Percentiles rank a stretch among this genome's conserved stretches.
Conservation (phyloP, 2,113 vertebrate genomes). For the Heliornis fulica region DNA sequence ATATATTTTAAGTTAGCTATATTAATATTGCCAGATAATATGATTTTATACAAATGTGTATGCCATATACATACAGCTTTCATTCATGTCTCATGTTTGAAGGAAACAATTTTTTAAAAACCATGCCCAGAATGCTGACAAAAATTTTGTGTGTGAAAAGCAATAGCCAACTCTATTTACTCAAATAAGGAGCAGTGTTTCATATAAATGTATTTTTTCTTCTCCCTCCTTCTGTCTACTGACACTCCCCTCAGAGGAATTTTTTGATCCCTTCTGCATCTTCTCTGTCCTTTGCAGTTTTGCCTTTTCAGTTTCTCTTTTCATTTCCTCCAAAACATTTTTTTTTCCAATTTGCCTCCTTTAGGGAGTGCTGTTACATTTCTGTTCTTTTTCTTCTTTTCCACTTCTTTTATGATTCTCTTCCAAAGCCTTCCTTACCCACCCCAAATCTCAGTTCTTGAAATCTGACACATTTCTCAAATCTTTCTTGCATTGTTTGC, state of each 20-base stretch:
- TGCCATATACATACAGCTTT: not conserved
- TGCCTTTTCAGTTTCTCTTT: not conserved
- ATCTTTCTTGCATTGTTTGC: constrained; percentile 20
- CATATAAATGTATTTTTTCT: not conserved
- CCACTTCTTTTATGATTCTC: not conserved
- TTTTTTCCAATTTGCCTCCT: not conserved
- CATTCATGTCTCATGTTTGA: not conserved
- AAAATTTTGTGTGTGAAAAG: not conserved
- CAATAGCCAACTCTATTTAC: not conserved
- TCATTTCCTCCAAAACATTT: not conserved
- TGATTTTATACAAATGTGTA: not conserved
- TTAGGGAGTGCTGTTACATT: not conserved
- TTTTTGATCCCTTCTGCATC: not conserved
- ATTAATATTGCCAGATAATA: not conserved
- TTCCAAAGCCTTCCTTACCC: not conserved
- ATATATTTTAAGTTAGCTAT: not conserved
- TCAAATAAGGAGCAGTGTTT: not conserved
- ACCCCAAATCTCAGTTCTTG: constrained; percentile 5
- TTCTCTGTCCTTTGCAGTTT: not conserved
- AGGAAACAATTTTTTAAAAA: not conserved
- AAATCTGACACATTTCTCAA: constrained; percentile 1
- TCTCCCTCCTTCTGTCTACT: not conserved
- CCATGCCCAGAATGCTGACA: not conserved
- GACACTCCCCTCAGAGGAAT: not conserved
- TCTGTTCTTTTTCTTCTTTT: not conserved